Evolutionary conservation across 2,888 invertebrate genomes (phyloP).

Genomic region (Lucinisca nassula): DNA sequence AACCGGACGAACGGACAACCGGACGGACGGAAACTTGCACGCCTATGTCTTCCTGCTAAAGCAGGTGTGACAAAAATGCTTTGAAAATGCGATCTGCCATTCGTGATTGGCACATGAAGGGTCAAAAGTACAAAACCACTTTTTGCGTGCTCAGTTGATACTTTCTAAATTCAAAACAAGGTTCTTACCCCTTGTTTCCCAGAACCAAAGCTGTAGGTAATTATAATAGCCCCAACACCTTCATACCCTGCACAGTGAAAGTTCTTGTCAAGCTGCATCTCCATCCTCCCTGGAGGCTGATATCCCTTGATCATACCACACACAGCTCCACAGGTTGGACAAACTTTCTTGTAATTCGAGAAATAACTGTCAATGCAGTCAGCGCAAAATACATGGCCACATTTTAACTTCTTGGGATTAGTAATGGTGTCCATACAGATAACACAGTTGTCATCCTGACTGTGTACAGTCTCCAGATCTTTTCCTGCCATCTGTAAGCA

Average conservation of each 20-base stretch:
- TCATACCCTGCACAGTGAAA: slow-evolving; percentile 56
- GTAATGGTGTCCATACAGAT: slow-evolving; percentile 66
- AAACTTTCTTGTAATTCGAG: slow-evolving; percentile 48
- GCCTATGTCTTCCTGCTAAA: no score
- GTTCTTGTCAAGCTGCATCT: slow-evolving; percentile 30
- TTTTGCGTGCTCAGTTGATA: no score
- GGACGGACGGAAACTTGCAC: no score
- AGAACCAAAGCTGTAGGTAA: slow-evolving; percentile 83
- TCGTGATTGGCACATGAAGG: no score
- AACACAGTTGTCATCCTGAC: slow-evolving; percentile 54
- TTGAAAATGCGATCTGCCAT: no score
- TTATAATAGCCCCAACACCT: slow-evolving; percentile 61
- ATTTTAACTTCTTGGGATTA: slow-evolving; percentile 52
- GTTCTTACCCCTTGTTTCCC: slow-evolving; percentile 77
- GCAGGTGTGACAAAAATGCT: no score
- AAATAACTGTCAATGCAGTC: slow-evolving; percentile 67
- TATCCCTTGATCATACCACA: slow-evolving; percentile 69
- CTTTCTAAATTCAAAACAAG: no score
- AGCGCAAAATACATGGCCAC: slow-evolving; percentile 68
- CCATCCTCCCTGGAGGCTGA: slow-evolving; percentile 69
- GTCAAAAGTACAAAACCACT: no score
- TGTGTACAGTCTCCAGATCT: no score
- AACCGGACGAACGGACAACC: no score
- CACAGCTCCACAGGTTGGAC: slow-evolving; percentile 88
- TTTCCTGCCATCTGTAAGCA: no score